Conservation (phyloP, 2,888 invertebrate genomes). For the Punctoribates punctum region DNA sequence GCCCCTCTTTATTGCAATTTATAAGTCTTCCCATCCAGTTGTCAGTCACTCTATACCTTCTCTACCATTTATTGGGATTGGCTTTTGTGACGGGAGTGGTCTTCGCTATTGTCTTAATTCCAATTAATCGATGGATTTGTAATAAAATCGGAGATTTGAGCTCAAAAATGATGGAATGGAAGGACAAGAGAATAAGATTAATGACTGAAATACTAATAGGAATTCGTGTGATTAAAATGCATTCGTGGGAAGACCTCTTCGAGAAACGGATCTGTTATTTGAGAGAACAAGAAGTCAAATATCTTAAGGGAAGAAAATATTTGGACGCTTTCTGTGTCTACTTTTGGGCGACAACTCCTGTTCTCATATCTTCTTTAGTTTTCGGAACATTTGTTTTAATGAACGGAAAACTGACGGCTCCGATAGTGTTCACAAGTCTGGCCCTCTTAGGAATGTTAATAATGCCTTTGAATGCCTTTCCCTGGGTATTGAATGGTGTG, state of each 20-base stretch:
- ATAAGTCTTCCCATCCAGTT: constrained; percentile 96
- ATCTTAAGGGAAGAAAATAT: constrained; percentile 72
- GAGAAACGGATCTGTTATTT: constrained; percentile 48
- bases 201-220: constrained; percentile 82
- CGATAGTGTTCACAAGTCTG: constrained; percentile 86
- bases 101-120: constrained; percentile 82
- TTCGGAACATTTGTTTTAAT: constrained; percentile 73
- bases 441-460: constrained; percentile 94
- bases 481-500: constrained; percentile 95
- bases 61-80: constrained; percentile 81
- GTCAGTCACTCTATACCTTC: constrained; percentile 71
- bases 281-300: constrained; percentile 53
- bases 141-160: constrained; percentile 80
- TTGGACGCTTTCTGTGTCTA: constrained; percentile 96
- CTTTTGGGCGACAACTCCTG: constrained; percentile 97
- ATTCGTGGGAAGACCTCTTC: constrained; percentile 77
- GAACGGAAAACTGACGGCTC: constrained; percentile 73
- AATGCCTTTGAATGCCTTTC: constrained; percentile 90
- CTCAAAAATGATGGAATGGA: constrained; percentile 79
- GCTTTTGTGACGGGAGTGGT: constrained; percentile 85
- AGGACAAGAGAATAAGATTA: constrained; percentile 81
- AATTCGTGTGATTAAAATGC: constrained; percentile 82
- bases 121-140: constrained; percentile 84
- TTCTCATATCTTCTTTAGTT: constrained; percentile 77
- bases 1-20: constrained; percentile 89